phyloP scores from a whole-genome alignment of 2,888 invertebrate genomes.

The Meliscaeva auricollis region DNA sequence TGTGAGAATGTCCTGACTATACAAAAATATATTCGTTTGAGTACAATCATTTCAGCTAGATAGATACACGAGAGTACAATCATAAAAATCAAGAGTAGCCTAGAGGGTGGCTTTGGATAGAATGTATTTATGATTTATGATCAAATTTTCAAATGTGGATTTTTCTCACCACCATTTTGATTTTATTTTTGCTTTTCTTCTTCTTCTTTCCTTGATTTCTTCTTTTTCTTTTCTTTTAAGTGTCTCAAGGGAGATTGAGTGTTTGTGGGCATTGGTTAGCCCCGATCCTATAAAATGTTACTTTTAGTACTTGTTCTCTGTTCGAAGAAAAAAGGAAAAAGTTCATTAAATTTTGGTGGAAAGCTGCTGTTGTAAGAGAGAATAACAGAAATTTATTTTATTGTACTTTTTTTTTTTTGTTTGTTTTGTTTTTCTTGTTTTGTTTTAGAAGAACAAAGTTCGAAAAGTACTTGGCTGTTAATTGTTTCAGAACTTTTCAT shows the following conservation, averaged over 20 bases:
- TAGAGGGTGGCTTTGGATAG: conserved; percentile 17
- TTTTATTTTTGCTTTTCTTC: neutral
- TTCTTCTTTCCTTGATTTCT: conserved; percentile 12
- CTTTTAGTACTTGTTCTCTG: neutral
- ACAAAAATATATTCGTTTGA: conserved; percentile 35
- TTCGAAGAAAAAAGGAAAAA: conserved; percentile 6
- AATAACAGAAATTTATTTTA: conserved; percentile 26
- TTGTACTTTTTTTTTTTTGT: neutral
- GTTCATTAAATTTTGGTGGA: conserved; percentile 22
- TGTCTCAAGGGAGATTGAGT: conserved; percentile 2
- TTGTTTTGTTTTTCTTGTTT: conserved; percentile 7
- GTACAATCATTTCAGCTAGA: conserved; percentile 27
- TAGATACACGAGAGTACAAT: neutral
- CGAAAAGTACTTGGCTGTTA: conserved; percentile 43
- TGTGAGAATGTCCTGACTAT: conserved; percentile 30
- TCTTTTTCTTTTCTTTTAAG: neutral
- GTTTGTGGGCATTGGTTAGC: neutral
- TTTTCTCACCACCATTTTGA: conserved; percentile 43
- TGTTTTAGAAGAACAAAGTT: neutral
- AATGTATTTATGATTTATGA: conserved; percentile 68
- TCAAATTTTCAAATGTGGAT: conserved; percentile 67
- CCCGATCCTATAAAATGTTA: conserved; percentile 10
- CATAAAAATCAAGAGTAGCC: conserved; percentile 6
- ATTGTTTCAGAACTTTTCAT: conserved; percentile 51
- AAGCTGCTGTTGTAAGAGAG: conserved; percentile 5